Conservation (phyloP, 2,888 invertebrate species). For the Caenorhabditis sp. region DNA sequence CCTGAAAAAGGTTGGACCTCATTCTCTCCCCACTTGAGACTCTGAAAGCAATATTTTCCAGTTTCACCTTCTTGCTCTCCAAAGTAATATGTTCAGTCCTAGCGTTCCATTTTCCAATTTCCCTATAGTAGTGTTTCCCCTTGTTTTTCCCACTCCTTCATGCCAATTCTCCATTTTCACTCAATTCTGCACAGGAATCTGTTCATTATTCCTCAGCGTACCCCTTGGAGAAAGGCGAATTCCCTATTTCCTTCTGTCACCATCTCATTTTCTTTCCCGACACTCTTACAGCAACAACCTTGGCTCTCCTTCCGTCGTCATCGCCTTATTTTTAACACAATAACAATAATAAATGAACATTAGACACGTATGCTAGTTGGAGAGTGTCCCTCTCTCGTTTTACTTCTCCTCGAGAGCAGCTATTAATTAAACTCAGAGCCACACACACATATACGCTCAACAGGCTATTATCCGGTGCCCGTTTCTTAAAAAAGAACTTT, state of each 20-base stretch:
- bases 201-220: slow-evolving; percentile 33
- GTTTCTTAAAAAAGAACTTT: slow-evolving; percentile 13
- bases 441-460: slow-evolving; percentile 14
- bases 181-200: slow-evolving; percentile 36
- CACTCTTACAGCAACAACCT: slow-evolving; percentile 21
- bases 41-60: neutral
- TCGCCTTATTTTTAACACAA: slow-evolving; percentile 49
- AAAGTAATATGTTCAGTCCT: neutral
- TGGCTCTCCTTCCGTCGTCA: slow-evolving; percentile 7
- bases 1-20: too few relatives aligned
- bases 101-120: slow-evolving; percentile 1
- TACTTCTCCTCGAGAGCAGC: neutral
- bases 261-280: slow-evolving; percentile 20
- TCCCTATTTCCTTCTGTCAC: slow-evolving; percentile 7
- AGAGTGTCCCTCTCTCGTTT: neutral
- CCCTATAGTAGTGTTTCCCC: slow-evolving; percentile 12
- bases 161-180: slow-evolving; percentile 21
- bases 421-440: slow-evolving; percentile 45
- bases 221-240: slow-evolving; percentile 21
- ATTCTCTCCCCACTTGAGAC: neutral
- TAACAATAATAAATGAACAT: slow-evolving; percentile 60
- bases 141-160: slow-evolving; percentile 7
- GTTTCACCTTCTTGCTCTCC: neutral
- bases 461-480: slow-evolving; percentile 53
- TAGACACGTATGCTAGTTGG: slow-evolving; percentile 25